These are phyloP conservation scores for Mus spretus DNA, from an alignment of 2,797 vertebrate species.

Conservation along the genomic window DNA sequence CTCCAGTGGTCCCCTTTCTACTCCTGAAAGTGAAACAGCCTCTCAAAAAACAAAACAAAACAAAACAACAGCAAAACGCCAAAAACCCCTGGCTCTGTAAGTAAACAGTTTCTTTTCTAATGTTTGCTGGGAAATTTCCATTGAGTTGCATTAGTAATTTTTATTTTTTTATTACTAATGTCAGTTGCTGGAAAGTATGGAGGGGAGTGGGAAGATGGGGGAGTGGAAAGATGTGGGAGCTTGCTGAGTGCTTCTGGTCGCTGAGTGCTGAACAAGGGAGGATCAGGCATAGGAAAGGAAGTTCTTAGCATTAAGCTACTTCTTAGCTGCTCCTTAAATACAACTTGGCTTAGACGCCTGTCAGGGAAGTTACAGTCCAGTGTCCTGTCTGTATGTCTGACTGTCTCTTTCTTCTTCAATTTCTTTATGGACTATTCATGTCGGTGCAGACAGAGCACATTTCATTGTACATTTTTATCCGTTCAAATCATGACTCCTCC, in stretches of 20 bases:
- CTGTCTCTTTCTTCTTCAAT: not conserved
- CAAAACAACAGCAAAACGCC: not conserved
- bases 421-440: not conserved
- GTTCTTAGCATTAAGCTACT: constrained; percentile 16
- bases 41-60: not conserved
- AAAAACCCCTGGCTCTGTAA: not conserved
- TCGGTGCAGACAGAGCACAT: not conserved
- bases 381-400: not conserved
- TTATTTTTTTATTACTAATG: not conserved
- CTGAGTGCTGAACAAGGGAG: not conserved
- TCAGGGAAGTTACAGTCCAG: constrained; percentile 1
- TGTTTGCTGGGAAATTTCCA: constrained; percentile 18
- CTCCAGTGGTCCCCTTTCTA: not conserved
- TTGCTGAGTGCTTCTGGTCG: not conserved
- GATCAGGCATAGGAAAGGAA: not conserved
- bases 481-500: constrained; percentile 34
- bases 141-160: constrained; percentile 7
- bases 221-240: not conserved
- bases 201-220: not conserved
- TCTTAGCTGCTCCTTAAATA: constrained; percentile 33
- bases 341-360: constrained; percentile 25
- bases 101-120: constrained; percentile 9
- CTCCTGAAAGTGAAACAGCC: not conserved
- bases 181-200: not conserved
- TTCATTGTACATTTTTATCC: constrained; percentile 22